phyloP scores from a whole-genome alignment of 2,888 invertebrate species.

The Himalopsyche kuldschensis region DNA sequence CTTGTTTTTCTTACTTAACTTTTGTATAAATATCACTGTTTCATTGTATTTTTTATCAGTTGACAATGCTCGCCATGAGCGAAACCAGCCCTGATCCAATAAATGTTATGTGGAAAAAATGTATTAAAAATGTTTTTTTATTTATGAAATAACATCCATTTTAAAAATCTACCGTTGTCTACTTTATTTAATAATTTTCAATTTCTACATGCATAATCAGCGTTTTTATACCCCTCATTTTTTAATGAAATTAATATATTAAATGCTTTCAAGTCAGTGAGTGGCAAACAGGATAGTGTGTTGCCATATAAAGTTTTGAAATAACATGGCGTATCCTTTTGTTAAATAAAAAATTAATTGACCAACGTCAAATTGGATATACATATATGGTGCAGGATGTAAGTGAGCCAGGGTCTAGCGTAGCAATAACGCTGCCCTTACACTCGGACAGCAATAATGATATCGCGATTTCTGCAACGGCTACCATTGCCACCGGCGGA shows the following conservation, averaged over 20 bases:
- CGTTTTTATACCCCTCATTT: neutral
- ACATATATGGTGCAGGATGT: constrained; percentile 46
- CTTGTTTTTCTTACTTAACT: no score
- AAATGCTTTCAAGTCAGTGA: neutral
- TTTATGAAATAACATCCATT: neutral
- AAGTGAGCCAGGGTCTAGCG: constrained; percentile 46
- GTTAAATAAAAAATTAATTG: constrained; percentile 13
- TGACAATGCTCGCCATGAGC: no score
- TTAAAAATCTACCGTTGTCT: neutral
- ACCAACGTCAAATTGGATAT: constrained; percentile 20
- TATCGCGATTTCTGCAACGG: constrained; percentile 52
- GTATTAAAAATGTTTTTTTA: no score
- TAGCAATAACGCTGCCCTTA: constrained; percentile 35
- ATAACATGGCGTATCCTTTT: neutral
- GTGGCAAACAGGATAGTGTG: neutral
- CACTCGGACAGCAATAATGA: constrained; percentile 21
- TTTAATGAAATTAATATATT: neutral
- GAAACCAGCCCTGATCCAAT: no score
- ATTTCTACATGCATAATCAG: neutral
- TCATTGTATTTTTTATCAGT: no score
- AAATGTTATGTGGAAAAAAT: no score
- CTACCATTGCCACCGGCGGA: constrained; percentile 54
- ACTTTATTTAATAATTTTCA: neutral
- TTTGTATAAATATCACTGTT: no score
- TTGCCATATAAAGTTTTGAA: neutral